Percentiles rank a stretch among this genome's conserved stretches.
phyloP scores from a whole-genome alignment of 2,888 invertebrate species.

The Odontocolon sp. region DNA sequence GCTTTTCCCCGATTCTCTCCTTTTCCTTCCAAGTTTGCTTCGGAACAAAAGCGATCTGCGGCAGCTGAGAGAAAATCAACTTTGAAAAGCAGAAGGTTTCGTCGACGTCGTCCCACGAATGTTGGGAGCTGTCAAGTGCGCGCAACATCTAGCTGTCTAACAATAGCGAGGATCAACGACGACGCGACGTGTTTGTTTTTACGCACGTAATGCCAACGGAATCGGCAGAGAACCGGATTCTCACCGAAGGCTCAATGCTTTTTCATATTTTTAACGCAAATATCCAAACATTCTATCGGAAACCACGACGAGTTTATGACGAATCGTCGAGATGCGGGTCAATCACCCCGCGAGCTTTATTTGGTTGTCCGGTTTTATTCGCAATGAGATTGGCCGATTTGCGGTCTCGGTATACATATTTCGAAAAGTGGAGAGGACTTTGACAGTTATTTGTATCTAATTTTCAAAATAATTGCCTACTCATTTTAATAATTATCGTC shows the following conservation, averaged over 20 bases:
- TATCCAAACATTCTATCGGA: conserved; percentile 23
- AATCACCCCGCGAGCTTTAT: neutral
- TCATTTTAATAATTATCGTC: too few relatives aligned
- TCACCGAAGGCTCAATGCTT: neutral
- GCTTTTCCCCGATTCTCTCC: neutral
- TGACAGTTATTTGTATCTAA: too few relatives aligned
- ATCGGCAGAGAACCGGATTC: neutral
- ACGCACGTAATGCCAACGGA: neutral
- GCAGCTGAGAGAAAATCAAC: neutral
- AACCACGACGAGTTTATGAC: conserved; percentile 22
- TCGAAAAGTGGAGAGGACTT: too few relatives aligned
- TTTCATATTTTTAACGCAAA: conserved; percentile 5
- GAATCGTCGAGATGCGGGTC: conserved; percentile 13
- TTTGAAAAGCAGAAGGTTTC: neutral
- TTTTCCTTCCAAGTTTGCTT: neutral
- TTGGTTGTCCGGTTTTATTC: neutral
- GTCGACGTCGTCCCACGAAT: neutral
- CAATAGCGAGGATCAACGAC: conserved; percentile 27
- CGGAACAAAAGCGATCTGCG: neutral
- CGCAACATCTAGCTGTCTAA: conserved; percentile 3
- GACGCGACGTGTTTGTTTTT: conserved; percentile 20
- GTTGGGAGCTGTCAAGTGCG: conserved; percentile 11
- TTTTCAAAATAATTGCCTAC: too few relatives aligned
- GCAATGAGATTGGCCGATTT: too few relatives aligned
- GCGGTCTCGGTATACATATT: too few relatives aligned